These are phyloP conservation scores for Epinephelus malabaricus DNA, from an alignment of 2,797 vertebrate species.

Conservation along the genomic window DNA sequence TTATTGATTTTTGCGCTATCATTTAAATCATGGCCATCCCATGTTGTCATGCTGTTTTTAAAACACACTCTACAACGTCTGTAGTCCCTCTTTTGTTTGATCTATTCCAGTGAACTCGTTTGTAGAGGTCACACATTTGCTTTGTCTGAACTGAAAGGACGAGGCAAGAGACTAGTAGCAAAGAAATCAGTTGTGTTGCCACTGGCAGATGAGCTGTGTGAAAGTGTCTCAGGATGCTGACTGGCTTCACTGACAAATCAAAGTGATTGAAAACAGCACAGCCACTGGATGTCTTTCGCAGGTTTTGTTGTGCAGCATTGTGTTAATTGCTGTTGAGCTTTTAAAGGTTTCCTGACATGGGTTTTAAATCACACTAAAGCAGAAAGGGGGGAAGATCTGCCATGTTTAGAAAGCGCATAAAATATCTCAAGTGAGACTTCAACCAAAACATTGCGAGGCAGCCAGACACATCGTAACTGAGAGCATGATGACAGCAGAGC, in stretches of 20 bases:
- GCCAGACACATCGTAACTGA: not conserved
- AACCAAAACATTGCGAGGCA: constrained; percentile 16
- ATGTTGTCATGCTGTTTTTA: constrained; percentile 40
- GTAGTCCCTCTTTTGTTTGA: constrained; percentile 21
- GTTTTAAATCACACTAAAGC: not conserved
- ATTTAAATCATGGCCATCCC: constrained; percentile 43
- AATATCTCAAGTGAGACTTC: constrained; percentile 9
- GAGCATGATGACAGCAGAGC: constrained; percentile 26
- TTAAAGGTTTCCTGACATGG: constrained; percentile 21
- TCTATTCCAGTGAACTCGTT: constrained; percentile 26
- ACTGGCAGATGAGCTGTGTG: not conserved
- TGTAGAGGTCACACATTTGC: constrained; percentile 14
- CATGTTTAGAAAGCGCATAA: not conserved
- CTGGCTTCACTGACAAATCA: constrained; percentile 36
- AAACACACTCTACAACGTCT: constrained; percentile 20
- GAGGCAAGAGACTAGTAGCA: not conserved
- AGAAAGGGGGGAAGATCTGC: constrained; percentile 1
- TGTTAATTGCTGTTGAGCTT: constrained; percentile 18
- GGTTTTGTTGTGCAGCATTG: constrained; percentile 12
- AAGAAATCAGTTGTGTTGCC: constrained; percentile 1
- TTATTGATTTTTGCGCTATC: constrained; percentile 44
- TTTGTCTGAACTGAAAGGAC: constrained; percentile 1
- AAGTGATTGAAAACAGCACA: constrained; percentile 17
- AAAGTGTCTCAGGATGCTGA: constrained; percentile 50
- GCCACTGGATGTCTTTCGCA: not conserved